Evolutionary conservation across 2,113 vertebrate species (phyloP), one percentile per base, ranked within the genome.

Genomic region (Phodopus roborovskii): DNA sequence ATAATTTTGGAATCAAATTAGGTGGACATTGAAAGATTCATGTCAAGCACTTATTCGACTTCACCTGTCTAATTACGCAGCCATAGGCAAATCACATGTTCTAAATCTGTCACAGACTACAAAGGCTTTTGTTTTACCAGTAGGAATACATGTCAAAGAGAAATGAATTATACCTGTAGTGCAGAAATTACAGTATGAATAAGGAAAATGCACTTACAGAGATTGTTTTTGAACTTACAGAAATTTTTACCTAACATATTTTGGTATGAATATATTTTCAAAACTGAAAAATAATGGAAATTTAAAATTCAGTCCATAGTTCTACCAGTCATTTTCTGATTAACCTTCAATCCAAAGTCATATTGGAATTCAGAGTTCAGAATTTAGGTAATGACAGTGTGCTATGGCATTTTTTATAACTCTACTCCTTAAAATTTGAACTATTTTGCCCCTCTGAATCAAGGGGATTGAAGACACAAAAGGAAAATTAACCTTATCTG

Each of bases 321-420:
- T 97, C 48, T 94, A 70, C 74, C 36, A 93, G 45, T 64, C 94
- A 62, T 13, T 91, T 91, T 77, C 68, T 91, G 48, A 94, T 81
- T 84, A 68, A 77, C 50, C 71, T 81, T 91, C 75, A 89, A 79
- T 30, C 12, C 56, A 53, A 91, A 88, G 17, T 66, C 16, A 42
- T 66, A 56, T 30, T 78, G 90, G 66, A 10, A 74, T 68, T 45
- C 16, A 78, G 78, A 96, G 17, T 70, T 95, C 39, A 74, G 62
- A 84, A 90, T 48, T 94, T 62, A 68, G 19, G 15, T 74, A 24
- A 48, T 28, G 48, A 74, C 39, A 19, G 48, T 78, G 22, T 87
- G 39, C 30, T 89, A 84, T 90, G 13, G 13, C 48, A 91, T 56
- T 94, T 94, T 33, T 48, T 83, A 36, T 78, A 24, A 60, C 83